Evolutionary conservation across 2,113 vertebrate species (phyloP).

Genomic region (Halichoeres trimaculatus): DNA sequence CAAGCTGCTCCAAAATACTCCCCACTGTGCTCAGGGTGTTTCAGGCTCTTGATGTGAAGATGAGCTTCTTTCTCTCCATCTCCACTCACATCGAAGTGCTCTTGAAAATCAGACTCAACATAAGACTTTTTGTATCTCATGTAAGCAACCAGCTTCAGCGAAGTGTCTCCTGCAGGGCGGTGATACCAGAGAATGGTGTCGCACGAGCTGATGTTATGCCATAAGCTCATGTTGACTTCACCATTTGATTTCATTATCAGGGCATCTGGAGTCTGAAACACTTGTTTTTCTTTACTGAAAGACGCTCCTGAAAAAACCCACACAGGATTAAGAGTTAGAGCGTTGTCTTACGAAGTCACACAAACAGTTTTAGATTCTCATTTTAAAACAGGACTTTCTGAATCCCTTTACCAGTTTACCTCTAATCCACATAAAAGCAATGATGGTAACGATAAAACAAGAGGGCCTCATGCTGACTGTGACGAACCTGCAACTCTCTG

Average conservation of each 20-base stretch:
- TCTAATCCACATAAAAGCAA: constrained; percentile 34
- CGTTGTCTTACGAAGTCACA: neutral
- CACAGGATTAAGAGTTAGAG: neutral
- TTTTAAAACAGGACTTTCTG: no score
- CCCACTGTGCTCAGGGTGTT: constrained; percentile 42
- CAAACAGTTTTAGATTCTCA: neutral
- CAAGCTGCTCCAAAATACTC: constrained; percentile 74
- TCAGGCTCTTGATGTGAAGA: constrained; percentile 52
- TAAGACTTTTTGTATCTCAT: neutral
- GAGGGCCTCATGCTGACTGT: constrained; percentile 50
- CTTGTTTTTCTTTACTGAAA: constrained; percentile 37
- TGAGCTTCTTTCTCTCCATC: constrained; percentile 37
- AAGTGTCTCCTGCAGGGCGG: constrained; percentile 33
- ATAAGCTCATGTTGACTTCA: constrained; percentile 35
- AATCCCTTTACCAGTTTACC: constrained; percentile 28
- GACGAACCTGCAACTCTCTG: constrained; percentile 2
- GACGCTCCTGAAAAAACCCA: constrained; percentile 38
- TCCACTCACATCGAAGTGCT: constrained; percentile 57
- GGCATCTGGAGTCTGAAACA: constrained; percentile 57
- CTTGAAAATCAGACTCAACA: constrained; percentile 14
- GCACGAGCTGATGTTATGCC: constrained; percentile 34
- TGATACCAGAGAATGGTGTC: constrained; percentile 71
- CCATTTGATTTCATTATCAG: neutral
- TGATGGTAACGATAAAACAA: neutral
- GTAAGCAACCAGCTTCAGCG: constrained; percentile 55